Conservation (phyloP, 2,113 vertebrate genomes). For the Pachycephala philippinensis region DNA sequence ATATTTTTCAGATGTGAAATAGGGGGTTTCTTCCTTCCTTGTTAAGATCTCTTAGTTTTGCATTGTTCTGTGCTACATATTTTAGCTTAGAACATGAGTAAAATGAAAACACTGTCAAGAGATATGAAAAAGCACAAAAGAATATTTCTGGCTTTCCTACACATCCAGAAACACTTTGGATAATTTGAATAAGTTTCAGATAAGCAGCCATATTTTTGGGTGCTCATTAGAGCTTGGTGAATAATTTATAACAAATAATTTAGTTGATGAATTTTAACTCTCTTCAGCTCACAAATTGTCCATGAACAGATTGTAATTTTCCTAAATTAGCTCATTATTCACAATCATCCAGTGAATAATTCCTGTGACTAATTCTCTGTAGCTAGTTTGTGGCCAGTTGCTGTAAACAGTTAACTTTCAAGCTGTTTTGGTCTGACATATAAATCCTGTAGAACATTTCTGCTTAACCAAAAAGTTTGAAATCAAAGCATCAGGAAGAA, state of each 20-base stretch:
- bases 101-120: neutral
- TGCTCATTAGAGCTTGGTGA: slow-evolving; percentile 51
- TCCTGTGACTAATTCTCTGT: neutral
- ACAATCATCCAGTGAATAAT: slow-evolving; percentile 40
- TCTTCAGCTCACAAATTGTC: slow-evolving; percentile 47
- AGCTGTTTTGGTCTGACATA: neutral
- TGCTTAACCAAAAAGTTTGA: neutral
- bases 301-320: slow-evolving; percentile 62
- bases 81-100: neutral
- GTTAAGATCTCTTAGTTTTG: neutral
- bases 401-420: slow-evolving; percentile 27
- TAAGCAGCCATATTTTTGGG: slow-evolving; percentile 36
- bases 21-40: fast-evolving
- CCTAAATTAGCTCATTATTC: slow-evolving; percentile 60
- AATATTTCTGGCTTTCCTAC: neutral
- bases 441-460: neutral
- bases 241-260: slow-evolving; percentile 66
- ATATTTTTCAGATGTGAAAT: neutral
- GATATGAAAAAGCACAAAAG: neutral
- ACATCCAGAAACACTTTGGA: neutral
- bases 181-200: slow-evolving; percentile 43
- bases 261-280: slow-evolving; percentile 60
- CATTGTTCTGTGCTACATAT: neutral
- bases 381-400: neutral
- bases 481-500: neutral